A percentile compares a stretch with the other conserved stretches of the same genome.
Conservation (phyloP, 2,797 vertebrate species). For the Enteromius argenteus region DNA sequence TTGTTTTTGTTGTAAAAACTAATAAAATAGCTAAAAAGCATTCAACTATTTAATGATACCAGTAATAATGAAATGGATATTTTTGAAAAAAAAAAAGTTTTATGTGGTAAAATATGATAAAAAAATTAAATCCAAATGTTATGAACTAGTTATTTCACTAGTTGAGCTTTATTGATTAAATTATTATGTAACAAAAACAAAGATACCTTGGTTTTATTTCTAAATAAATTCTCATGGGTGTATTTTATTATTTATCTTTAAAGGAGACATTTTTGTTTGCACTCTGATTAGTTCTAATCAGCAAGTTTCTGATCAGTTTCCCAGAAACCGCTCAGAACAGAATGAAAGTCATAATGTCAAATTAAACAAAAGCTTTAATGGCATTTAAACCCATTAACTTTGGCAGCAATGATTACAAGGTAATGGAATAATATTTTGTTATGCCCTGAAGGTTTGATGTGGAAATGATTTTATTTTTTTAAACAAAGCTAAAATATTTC, state of each 20-base stretch:
- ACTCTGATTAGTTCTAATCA: neutral
- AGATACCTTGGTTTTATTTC: neutral
- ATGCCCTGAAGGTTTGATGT: neutral
- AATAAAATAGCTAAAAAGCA: neutral
- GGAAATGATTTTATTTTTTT: neutral
- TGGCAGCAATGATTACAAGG: neutral
- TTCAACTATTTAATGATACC: neutral
- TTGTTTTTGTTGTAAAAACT: neutral
- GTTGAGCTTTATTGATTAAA: neutral
- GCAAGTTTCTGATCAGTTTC: neutral
- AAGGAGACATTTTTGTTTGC: neutral
- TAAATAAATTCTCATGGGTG: neutral
- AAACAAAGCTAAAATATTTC: neutral
- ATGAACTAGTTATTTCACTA: neutral
- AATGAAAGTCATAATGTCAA: slow-evolving; percentile 10
- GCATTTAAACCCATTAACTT: neutral
- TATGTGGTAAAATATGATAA: too few relatives aligned
- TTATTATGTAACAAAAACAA: neutral
- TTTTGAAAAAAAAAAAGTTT: neutral
- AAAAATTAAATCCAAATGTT: neutral
- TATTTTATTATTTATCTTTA: neutral
- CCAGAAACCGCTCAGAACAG: neutral
- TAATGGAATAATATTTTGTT: neutral
- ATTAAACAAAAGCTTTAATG: neutral
- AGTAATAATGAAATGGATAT: neutral